These are phyloP conservation scores for Subacronicta megacephala DNA, from an alignment of 2,888 invertebrate species.

Conservation along the genomic window DNA sequence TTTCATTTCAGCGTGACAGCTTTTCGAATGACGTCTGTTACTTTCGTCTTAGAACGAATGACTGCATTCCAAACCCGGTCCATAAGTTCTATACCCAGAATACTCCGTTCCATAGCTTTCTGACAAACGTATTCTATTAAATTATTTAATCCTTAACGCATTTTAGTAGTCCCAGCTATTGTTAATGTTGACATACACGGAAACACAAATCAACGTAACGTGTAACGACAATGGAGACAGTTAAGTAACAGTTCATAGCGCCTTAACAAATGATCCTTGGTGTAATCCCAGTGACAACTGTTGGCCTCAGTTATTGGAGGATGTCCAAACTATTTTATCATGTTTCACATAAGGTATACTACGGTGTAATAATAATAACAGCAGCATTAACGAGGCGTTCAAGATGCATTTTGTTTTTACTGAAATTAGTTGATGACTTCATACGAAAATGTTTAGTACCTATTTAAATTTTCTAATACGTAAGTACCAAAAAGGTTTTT, in stretches of 20 bases:
- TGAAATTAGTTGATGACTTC: neutral
- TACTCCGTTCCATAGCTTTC: too few relatives aligned
- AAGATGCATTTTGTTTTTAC: slow-evolving; percentile 1
- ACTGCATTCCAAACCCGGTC: too few relatives aligned
- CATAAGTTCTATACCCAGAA: too few relatives aligned
- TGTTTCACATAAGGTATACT: slow-evolving; percentile 39
- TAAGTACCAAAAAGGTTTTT: too few relatives aligned
- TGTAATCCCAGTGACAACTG: slow-evolving; percentile 55
- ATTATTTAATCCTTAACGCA: slow-evolving; percentile 7
- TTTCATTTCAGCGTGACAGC: too few relatives aligned
- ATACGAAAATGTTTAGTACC: too few relatives aligned
- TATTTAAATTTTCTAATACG: too few relatives aligned
- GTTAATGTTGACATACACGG: slow-evolving; percentile 13
- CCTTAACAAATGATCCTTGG: slow-evolving; percentile 56
- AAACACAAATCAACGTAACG: slow-evolving; percentile 36
- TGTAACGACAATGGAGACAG: slow-evolving; percentile 52
- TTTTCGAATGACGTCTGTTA: too few relatives aligned
- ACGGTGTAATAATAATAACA: slow-evolving; percentile 31
- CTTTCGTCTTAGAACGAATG: too few relatives aligned
- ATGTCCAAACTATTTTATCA: slow-evolving; percentile 54
- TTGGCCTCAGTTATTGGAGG: slow-evolving; percentile 54
- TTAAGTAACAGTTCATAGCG: slow-evolving; percentile 47
- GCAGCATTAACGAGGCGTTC: slow-evolving; percentile 22
- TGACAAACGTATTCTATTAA: too few relatives aligned
- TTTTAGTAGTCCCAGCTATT: slow-evolving; percentile 7